Base-by-base conservation (phyloP, 2,888 invertebrate genomes). In the Erpobdella octoculata region DNA sequence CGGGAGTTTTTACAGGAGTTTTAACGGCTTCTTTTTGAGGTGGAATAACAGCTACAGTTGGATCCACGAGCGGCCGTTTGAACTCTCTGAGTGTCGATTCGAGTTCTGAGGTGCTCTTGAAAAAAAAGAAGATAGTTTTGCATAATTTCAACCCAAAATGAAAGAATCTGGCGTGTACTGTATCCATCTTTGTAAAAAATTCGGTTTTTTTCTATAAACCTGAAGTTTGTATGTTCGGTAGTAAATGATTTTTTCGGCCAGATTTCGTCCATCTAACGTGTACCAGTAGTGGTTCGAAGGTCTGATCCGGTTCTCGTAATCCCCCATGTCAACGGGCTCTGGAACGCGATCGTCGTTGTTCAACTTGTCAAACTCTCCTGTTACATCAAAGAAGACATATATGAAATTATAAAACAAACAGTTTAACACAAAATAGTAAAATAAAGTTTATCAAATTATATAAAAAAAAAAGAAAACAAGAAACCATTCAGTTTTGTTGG, bases 161-260 rank as follows among this genome's bases (percentile, higher is more conserved):
- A n/a, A n/a, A n/a, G n/a, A n/a, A n/a, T n/a, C n/a, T n/a, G n/a
- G n/a, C n/a, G n/a, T n/a, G n/a, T n/a, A n/a, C n/a, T n/a, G n/a
- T n/a, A n/a, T n/a, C n/a, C n/a, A 53, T 8, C 28, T 8, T 53
- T 28, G 4, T n/a, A 53, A 53, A 9, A 12, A 25, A n/a, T 25
- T 25, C 12, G 6, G 21, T 12, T 9, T 25, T 53, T 46, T 3
- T 46, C n/a, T 2, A 62, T 35, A 33, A 18, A 62, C 62, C 28
- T 68, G 46, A 15, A 41, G 25, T 18, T n/a, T 25, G 31, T 25
- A 28, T 18, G 48, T 70, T 18, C 72, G n/a, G 59, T 72, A 72
- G 53, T 35, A 70, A 62, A 72, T 71, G 35, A 72, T 72, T 38
- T 72, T 72, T 28, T 72, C 70, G 0, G 72, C 70, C 37, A 72